Evolutionary conservation across 2,797 vertebrate species (phyloP).

Genomic region (Amazona finschi): DNA sequence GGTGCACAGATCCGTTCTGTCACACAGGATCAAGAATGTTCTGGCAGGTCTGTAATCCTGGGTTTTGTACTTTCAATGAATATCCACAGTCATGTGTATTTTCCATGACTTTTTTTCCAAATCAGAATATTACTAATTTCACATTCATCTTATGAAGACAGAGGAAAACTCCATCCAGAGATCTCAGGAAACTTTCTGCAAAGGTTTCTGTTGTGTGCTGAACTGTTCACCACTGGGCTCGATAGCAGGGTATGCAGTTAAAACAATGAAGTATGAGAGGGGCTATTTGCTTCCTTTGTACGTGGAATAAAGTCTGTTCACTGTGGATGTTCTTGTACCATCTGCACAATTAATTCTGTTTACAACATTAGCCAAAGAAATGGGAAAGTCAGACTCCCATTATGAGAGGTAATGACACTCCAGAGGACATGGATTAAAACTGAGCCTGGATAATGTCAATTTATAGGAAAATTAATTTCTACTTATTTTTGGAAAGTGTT

Average conservation of each 20-base stretch:
- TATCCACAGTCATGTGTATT: background rate
- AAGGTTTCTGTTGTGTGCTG: background rate
- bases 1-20: background rate
- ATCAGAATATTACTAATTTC: background rate
- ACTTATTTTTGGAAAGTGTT: conserved; percentile 21
- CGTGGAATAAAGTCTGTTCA: background rate
- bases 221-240: background rate
- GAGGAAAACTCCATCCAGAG: background rate
- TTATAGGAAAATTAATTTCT: background rate
- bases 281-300: background rate
- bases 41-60: background rate
- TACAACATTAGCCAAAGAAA: conserved; percentile 7
- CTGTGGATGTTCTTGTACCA: background rate
- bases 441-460: background rate
- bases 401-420: background rate
- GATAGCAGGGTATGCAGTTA: background rate
- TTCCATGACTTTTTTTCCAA: background rate
- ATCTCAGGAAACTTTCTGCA: background rate
- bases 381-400: background rate
- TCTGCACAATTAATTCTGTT: conserved; percentile 11
- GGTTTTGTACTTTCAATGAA: background rate
- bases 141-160: background rate
- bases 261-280: background rate
- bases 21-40: background rate
- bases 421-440: background rate